phyloP scores from a whole-genome alignment of 2,113 vertebrate genomes.

The Azemiops feae region DNA sequence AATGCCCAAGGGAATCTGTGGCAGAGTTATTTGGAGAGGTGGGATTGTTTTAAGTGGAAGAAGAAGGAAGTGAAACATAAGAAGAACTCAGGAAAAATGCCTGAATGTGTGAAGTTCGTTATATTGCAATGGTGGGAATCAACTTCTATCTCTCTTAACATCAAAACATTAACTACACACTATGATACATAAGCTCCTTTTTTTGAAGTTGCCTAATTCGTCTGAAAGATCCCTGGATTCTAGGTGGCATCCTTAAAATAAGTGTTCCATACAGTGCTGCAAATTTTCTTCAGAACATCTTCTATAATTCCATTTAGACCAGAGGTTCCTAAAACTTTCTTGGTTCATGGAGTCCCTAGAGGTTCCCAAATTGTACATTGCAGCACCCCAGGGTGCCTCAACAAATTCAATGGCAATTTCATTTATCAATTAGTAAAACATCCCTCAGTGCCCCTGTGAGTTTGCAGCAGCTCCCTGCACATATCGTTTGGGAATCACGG shows the following conservation, averaged over 20 bases:
- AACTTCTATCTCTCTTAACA: not conserved
- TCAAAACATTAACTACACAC: conserved; percentile 8
- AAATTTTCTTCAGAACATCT: not conserved
- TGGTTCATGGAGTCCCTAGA: not conserved
- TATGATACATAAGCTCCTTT: not conserved
- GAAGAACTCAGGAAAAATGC: not conserved
- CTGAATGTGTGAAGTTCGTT: not conserved
- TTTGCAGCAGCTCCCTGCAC: not conserved
- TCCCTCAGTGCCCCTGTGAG: not conserved
- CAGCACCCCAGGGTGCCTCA: not conserved
- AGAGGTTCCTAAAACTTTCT: not conserved
- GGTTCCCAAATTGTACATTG: not conserved
- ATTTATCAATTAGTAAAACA: not conserved
- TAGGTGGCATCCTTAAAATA: not conserved
- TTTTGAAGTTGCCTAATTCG: not conserved
- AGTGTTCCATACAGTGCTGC: not conserved
- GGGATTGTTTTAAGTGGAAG: not conserved
- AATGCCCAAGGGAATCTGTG: not conserved
- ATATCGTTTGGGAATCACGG: not conserved
- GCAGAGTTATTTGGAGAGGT: not conserved
- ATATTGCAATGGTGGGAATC: not conserved
- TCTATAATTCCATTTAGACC: not conserved
- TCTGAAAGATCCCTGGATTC: not conserved
- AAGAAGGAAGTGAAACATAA: not conserved
- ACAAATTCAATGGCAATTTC: not conserved